Conservation (phyloP, 2,888 invertebrate genomes). For the Drosophila suboccidentalis region DNA sequence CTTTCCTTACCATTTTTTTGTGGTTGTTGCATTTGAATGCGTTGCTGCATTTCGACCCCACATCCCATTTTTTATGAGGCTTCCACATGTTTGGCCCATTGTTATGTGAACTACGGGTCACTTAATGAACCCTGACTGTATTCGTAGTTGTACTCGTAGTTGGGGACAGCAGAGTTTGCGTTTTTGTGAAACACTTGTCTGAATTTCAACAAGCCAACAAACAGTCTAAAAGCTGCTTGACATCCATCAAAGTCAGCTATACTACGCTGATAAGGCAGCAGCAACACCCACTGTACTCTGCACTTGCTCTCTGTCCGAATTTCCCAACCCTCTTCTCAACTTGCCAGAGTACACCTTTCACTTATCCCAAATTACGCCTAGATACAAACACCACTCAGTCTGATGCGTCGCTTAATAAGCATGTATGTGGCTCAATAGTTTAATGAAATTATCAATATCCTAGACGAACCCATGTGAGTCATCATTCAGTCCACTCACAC, state of each 20-base stretch:
- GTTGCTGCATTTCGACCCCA: constrained; percentile 23
- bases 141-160: not conserved
- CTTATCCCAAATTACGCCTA: constrained; percentile 67
- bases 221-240: constrained; percentile 17
- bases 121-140: constrained; percentile 52
- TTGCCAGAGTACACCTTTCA: constrained; percentile 62
- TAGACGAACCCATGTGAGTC: constrained; percentile 64
- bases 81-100: constrained; percentile 58
- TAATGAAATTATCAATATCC: constrained; percentile 80
- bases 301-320: constrained; percentile 1
- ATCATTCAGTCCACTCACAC: constrained; percentile 41
- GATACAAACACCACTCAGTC: constrained; percentile 61
- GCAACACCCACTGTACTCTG: constrained; percentile 10
- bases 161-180: constrained; percentile 5
- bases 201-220: not conserved
- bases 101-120: constrained; percentile 53
- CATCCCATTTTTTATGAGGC: constrained; percentile 62
- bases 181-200: constrained; percentile 14
- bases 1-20: constrained; percentile 26
- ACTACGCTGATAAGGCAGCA: constrained; percentile 38
- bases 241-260: constrained; percentile 62
- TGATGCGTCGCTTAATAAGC: constrained; percentile 21
- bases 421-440: constrained; percentile 73
- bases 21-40: constrained; percentile 55
- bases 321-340: not conserved